A percentile compares a stretch with the other conserved stretches of the same genome.
Conservation (phyloP, 2,888 invertebrate species). For the Linnaemya vulpina region DNA sequence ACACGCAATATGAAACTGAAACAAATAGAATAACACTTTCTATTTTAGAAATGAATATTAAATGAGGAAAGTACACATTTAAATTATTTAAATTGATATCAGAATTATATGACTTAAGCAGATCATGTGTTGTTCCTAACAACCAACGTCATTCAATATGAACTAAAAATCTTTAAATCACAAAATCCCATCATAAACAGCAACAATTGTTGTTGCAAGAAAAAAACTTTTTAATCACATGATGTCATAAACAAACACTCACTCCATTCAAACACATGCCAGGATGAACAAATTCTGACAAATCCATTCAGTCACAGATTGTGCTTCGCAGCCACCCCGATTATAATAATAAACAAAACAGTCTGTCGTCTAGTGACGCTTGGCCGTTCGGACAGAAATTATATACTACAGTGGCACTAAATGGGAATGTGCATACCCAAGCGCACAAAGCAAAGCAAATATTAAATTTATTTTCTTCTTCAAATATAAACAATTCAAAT, state of each 20-base stretch:
- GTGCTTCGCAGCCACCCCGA: slow-evolving; percentile 26
- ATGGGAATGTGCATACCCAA: neutral
- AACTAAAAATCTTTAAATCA: slow-evolving; percentile 42
- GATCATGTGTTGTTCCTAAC: slow-evolving; percentile 32
- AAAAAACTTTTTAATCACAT: slow-evolving; percentile 24
- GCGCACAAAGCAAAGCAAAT: slow-evolving; percentile 22
- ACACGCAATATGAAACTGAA: too few relatives aligned
- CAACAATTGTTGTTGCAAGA: slow-evolving; percentile 6
- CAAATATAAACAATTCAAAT: slow-evolving; percentile 52
- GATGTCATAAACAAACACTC: slow-evolving; percentile 39
- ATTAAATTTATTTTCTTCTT: slow-evolving; percentile 23
- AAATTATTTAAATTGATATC: too few relatives aligned
- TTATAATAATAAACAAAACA: slow-evolving; percentile 24
- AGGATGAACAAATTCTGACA: slow-evolving; percentile 37
- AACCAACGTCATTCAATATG: slow-evolving; percentile 36
- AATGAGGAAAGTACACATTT: too few relatives aligned
- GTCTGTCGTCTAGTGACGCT: slow-evolving; percentile 1
- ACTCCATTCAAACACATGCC: slow-evolving; percentile 13
- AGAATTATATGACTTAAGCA: neutral
- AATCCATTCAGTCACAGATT: slow-evolving; percentile 25
- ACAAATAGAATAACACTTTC: too few relatives aligned
- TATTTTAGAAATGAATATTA: too few relatives aligned
- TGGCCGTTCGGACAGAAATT: slow-evolving; percentile 32
- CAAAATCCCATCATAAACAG: slow-evolving; percentile 51
- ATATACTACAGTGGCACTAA: neutral